These are phyloP conservation scores for Lapara coniferarum DNA, from an alignment of 2,888 invertebrate species.

Conservation along the genomic window DNA sequence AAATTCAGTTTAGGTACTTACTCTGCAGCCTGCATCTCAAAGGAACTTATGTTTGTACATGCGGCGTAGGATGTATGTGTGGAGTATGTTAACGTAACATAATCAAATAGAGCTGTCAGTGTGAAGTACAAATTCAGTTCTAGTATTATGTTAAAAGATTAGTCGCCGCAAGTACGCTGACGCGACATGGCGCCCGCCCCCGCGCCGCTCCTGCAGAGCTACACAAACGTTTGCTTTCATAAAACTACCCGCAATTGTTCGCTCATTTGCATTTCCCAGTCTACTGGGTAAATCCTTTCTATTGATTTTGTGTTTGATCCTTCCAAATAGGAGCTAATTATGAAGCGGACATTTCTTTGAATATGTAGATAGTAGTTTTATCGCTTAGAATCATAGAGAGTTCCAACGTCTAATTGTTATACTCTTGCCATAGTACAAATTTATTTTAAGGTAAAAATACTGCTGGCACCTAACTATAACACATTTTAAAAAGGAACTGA, in stretches of 20 bases:
- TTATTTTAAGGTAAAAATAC: too few species aligned
- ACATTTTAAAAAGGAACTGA: not conserved
- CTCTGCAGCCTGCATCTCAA: not conserved
- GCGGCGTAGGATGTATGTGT: not conserved
- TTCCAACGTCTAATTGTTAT: too few species aligned
- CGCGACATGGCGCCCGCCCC: conserved; percentile 35
- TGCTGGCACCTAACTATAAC: too few species aligned
- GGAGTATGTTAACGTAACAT: conserved; percentile 34
- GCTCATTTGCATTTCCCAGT: conserved; percentile 66
- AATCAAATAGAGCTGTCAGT: conserved; percentile 30
- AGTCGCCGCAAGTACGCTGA: conserved; percentile 46
- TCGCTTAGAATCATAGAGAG: too few species aligned
- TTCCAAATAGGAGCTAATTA: not conserved
- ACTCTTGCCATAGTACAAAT: too few species aligned
- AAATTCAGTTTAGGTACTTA: not conserved
- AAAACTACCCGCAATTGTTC: conserved; percentile 56
- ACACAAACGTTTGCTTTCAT: conserved; percentile 58
- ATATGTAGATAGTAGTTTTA: not conserved
- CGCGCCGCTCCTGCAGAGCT: conserved; percentile 39
- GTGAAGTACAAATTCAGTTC: conserved; percentile 42
- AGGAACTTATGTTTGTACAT: not conserved
- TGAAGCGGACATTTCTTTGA: not conserved
- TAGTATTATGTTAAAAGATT: conserved; percentile 64
- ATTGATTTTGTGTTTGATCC: conserved; percentile 40
- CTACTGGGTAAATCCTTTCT: conserved; percentile 53